These are phyloP conservation scores for Hydrocynus forskahlii DNA, from an alignment of 2,797 vertebrate species.

Conservation along the genomic window DNA sequence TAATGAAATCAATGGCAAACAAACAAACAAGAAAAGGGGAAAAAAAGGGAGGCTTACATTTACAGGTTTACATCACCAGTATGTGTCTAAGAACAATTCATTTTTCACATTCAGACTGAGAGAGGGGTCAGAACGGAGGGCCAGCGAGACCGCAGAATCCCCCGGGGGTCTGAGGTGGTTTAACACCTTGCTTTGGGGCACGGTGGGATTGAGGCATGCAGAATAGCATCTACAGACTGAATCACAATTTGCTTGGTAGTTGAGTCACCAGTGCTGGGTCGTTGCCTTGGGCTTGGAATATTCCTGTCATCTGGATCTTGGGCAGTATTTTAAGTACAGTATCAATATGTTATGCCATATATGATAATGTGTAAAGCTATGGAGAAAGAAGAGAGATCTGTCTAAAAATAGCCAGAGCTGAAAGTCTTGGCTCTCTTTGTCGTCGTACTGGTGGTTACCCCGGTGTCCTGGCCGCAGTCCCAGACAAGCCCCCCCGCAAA, in stretches of 20 bases:
- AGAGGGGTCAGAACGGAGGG: slow-evolving; percentile 23
- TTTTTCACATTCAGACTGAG: slow-evolving; percentile 18
- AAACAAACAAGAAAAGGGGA: no score
- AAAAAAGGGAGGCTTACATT: no score
- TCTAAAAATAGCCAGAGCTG: slow-evolving; percentile 18
- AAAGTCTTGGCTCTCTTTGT: slow-evolving; percentile 6
- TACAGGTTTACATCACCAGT: no score
- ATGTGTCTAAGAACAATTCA: background rate
- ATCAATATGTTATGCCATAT: background rate
- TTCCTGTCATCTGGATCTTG: background rate
- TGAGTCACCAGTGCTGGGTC: background rate
- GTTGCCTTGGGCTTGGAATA: slow-evolving; percentile 3
- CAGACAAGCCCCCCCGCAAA: slow-evolving; percentile 33
- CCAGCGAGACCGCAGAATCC: slow-evolving; percentile 17
- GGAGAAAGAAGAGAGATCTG: background rate
- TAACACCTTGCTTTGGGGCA: slow-evolving; percentile 20
- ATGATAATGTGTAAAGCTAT: background rate
- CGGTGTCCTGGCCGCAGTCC: slow-evolving; percentile 40
- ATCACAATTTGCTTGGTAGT: slow-evolving; percentile 11
- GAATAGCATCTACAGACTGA: slow-evolving; percentile 5
- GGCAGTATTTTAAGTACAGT: background rate
- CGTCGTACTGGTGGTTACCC: slow-evolving; percentile 38
- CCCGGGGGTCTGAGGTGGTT: background rate
- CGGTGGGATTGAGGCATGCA: background rate
- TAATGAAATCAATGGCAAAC: no score